Conservation (phyloP, 2,888 invertebrate genomes). For the Pristionchus mayeri region DNA sequence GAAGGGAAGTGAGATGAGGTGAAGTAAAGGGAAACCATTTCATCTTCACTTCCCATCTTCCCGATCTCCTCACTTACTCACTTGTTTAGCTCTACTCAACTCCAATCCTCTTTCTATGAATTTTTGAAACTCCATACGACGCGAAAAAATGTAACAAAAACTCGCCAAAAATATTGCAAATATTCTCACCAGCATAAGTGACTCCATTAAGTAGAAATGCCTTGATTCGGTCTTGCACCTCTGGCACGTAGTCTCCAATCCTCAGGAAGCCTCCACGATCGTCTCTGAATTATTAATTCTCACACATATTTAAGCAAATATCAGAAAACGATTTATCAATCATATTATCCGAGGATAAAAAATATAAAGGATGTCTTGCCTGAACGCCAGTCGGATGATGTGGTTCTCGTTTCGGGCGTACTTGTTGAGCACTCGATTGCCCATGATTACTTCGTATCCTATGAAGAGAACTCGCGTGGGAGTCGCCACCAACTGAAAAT, state of each 20-base stretch:
- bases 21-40: no score
- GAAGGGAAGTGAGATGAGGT: no score
- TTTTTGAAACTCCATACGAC: no score
- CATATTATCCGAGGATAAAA: no score
- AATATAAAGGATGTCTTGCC: background rate
- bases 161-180: conserved; percentile 12
- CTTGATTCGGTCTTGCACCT: background rate
- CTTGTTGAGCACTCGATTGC: conserved; percentile 72
- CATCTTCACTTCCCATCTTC: no score
- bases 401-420: conserved; percentile 63
- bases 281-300: background rate
- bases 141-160: no score
- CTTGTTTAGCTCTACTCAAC: no score
- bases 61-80: no score
- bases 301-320: background rate
- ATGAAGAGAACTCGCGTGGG: conserved; percentile 71
- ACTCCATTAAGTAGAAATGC: background rate
- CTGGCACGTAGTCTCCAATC: background rate
- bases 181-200: background rate
- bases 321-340: no score
- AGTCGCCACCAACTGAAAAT: conserved; percentile 60
- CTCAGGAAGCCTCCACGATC: background rate
- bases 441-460: conserved; percentile 74
- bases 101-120: no score
- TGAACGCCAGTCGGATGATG: conserved; percentile 55